A percentile compares a stretch with the other conserved stretches of the same genome.
phyloP scores from a whole-genome alignment of 2,888 invertebrate genomes.

The Chloroclystis v-ata region DNA sequence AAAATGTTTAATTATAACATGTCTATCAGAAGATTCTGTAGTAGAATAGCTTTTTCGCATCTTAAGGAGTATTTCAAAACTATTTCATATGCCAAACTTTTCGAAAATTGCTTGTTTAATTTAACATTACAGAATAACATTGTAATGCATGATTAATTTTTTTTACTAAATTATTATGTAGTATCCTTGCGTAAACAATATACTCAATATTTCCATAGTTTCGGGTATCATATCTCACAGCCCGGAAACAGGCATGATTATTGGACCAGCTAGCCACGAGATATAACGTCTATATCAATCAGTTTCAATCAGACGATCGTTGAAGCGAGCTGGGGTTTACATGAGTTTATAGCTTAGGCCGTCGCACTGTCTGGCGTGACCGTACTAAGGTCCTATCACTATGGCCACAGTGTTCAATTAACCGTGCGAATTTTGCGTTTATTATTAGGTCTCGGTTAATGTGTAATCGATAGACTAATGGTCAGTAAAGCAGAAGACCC shows the following conservation, averaged over 20 bases:
- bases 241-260: neutral
- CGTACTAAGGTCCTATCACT: neutral
- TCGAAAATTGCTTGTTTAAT: no score
- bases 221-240: no score
- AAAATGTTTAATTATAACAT: no score
- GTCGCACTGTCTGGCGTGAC: conserved; percentile 10
- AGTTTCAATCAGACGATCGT: conserved; percentile 9
- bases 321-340: conserved; percentile 9
- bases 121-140: no score
- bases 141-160: no score
- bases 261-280: neutral
- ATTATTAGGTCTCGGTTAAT: conserved; percentile 23
- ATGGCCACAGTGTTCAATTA: conserved; percentile 16
- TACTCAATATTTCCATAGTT: no score
- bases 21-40: no score
- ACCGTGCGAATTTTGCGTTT: conserved; percentile 21
- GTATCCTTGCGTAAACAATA: no score
- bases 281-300: conserved; percentile 7
- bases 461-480: conserved; percentile 17
- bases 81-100: no score
- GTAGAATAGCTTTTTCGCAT: no score
- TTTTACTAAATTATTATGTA: no score
- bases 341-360: conserved; percentile 20
- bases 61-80: no score
- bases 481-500: conserved; percentile 9